Conservation (phyloP, 2,888 invertebrate genomes). For the Rugalucina vietnamica region DNA sequence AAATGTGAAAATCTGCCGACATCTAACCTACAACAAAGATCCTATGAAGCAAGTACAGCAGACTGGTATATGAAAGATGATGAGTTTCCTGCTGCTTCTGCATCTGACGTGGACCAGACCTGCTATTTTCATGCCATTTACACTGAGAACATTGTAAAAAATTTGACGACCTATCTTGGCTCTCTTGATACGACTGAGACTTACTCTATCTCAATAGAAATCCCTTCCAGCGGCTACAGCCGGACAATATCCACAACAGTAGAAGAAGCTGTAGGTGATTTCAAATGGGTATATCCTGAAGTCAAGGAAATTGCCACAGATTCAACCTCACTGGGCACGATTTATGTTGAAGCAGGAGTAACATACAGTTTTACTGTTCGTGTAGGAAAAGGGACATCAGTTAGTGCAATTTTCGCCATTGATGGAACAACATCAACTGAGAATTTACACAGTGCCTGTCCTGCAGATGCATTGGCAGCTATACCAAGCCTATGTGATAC, state of each 20-base stretch:
- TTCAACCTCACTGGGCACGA: constrained; percentile 35
- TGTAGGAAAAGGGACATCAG: constrained; percentile 62
- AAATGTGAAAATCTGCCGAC: constrained; percentile 50
- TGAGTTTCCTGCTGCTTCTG: neutral
- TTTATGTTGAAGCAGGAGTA: constrained; percentile 61
- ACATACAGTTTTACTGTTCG: constrained; percentile 57
- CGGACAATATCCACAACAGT: constrained; percentile 50
- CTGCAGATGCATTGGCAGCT: constrained; percentile 33
- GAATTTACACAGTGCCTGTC: constrained; percentile 51
- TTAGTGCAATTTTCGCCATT: constrained; percentile 54
- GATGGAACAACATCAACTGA: constrained; percentile 24
- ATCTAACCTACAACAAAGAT: constrained; percentile 54
- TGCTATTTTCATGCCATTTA: constrained; percentile 68
- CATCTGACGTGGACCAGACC: constrained; percentile 35
- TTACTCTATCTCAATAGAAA: constrained; percentile 52
- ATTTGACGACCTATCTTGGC: constrained; percentile 54
- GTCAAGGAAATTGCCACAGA: constrained; percentile 1
- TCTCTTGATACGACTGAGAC: constrained; percentile 54
- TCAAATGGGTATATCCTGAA: constrained; percentile 66
- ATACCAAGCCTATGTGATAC: constrained; percentile 45
- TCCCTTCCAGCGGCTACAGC: constrained; percentile 29
- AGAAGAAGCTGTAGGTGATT: constrained; percentile 62
- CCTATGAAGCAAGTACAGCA: constrained; percentile 24
- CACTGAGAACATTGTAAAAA: constrained; percentile 31
- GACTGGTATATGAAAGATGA: constrained; percentile 45